phyloP scores from a whole-genome alignment of 2,888 invertebrate species.

The Acrocera orbiculus region DNA sequence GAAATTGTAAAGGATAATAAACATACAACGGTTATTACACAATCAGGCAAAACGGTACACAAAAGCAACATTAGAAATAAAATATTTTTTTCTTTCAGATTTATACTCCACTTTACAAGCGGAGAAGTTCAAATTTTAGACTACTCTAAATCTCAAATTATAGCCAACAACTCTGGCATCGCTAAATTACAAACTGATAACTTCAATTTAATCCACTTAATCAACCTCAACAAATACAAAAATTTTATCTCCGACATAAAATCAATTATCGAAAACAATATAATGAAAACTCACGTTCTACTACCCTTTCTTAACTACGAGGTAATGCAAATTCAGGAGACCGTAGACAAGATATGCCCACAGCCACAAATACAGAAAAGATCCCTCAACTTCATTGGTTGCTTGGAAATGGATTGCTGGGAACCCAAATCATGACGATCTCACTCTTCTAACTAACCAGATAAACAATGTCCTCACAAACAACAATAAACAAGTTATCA shows the following conservation, averaged over 20 bases:
- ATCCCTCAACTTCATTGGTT: slow-evolving; percentile 1
- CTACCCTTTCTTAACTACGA: not conserved
- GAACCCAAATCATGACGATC: slow-evolving; percentile 1
- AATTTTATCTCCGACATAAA: not conserved
- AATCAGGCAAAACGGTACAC: not conserved
- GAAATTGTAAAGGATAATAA: slow-evolving; percentile 9
- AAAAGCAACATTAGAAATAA: not conserved
- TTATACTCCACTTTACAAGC: too few species aligned
- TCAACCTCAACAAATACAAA: not conserved
- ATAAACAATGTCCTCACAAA: too few species aligned
- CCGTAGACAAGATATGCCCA: not conserved
- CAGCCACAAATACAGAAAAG: not conserved
- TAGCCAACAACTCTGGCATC: not conserved
- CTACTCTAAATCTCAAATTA: slow-evolving; percentile 2
- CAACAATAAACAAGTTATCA: slow-evolving; percentile 5
- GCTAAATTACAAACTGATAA: slow-evolving; percentile 3
- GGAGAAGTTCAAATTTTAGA: slow-evolving; percentile 2
- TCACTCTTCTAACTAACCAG: not conserved
- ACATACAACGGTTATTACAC: not conserved
- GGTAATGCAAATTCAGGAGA: not conserved
- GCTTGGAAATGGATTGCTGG: slow-evolving; percentile 5
- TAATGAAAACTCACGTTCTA: too few species aligned
- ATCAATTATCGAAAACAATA: too few species aligned
- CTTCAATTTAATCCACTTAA: not conserved
- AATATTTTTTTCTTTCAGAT: too few species aligned